Conservation (phyloP, 1,140 invertebrate species). For the Drosophila mayri region DNA sequence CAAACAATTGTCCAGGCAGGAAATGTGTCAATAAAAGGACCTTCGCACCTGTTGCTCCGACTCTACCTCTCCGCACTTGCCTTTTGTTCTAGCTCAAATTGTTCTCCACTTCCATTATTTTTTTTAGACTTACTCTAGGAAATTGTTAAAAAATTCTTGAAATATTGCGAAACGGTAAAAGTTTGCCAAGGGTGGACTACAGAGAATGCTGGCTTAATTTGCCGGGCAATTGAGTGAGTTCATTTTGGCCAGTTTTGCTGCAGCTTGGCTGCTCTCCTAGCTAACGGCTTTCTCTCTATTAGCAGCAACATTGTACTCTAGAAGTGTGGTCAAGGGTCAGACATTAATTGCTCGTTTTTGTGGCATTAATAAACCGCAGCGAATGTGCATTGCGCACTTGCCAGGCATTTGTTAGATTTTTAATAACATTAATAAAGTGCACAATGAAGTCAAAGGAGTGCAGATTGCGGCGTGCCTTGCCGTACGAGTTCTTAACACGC, state of each 20-base stretch:
- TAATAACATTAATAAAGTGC: conserved; percentile 82
- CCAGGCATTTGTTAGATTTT: conserved; percentile 76
- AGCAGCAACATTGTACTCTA: conserved; percentile 19
- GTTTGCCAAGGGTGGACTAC: not conserved
- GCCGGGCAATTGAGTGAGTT: conserved; percentile 24
- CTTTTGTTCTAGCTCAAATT: conserved; percentile 23
- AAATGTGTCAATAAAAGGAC: conserved; percentile 59
- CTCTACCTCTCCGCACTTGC: conserved; percentile 2
- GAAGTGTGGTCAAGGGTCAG: conserved; percentile 24
- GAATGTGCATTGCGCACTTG: conserved; percentile 46
- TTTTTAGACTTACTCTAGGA: conserved; percentile 1
- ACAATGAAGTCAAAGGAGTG: conserved; percentile 73
- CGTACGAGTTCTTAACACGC: conserved; percentile 44
- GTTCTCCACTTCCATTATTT: not conserved
- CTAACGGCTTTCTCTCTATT: conserved; percentile 15
- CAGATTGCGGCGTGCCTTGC: conserved; percentile 13
- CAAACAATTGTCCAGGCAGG: conserved; percentile 64
- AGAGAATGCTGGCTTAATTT: conserved; percentile 29
- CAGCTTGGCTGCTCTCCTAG: not conserved
- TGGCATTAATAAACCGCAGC: conserved; percentile 64
- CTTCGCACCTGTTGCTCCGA: conserved; percentile 55
- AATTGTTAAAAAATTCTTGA: conserved; percentile 46
- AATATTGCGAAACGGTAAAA: conserved; percentile 29
- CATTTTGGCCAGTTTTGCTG: conserved; percentile 10
- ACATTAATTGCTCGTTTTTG: conserved; percentile 38